Conservation (phyloP, 2,113 vertebrate species). For the Heliornis fulica region DNA sequence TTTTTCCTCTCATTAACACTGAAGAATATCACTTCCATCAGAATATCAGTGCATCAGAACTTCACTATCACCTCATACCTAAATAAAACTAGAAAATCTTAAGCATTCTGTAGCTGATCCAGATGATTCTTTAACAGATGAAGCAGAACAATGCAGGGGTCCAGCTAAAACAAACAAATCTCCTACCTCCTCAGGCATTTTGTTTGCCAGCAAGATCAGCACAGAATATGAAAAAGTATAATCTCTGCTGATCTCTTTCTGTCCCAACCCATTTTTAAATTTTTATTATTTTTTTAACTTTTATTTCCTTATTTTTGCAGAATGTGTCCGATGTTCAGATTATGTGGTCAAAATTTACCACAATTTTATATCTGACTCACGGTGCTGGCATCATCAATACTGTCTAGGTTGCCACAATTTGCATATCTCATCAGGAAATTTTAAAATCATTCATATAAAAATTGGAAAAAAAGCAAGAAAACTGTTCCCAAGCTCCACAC, state of each 20-base stretch:
- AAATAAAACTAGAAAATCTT: background rate
- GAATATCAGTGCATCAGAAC: background rate
- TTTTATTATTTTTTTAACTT: background rate
- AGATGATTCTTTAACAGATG: background rate
- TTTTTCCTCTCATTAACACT: background rate
- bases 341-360: background rate
- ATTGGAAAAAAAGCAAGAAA: background rate
- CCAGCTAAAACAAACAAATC: background rate
- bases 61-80: background rate
- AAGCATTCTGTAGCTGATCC: background rate
- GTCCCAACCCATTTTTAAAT: background rate
- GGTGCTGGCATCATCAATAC: background rate
- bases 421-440: background rate
- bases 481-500: background rate
- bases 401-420: background rate
- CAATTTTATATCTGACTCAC: background rate
- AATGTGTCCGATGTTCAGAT: background rate
- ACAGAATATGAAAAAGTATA: background rate
- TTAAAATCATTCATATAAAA: background rate
- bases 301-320: background rate
- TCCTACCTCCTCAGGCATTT: background rate
- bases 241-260: background rate
- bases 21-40: background rate
- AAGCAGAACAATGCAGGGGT: background rate
- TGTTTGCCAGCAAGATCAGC: background rate